Percentiles rank a stretch among this genome's conserved stretches.
phyloP scores from a whole-genome alignment of 2,797 vertebrate species.

The Petrocephalus schoutedeni region DNA sequence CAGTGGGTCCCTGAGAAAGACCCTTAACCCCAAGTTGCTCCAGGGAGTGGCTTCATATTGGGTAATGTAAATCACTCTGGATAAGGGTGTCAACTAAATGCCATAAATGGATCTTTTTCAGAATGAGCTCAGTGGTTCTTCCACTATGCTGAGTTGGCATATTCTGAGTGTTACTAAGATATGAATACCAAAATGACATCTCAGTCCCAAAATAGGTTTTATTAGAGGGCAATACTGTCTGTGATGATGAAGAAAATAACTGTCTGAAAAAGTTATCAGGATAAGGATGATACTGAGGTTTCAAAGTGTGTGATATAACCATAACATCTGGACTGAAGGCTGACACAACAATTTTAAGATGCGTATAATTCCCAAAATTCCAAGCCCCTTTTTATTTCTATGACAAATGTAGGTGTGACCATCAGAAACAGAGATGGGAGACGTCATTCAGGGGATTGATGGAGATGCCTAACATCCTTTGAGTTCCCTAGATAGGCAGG shows the following conservation, averaged over 20 bases:
- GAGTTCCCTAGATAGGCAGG: background rate
- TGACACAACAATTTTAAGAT: background rate
- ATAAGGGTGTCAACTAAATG: too few species aligned
- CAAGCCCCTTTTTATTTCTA: background rate
- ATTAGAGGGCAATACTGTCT: background rate
- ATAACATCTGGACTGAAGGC: background rate
- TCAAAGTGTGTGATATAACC: background rate
- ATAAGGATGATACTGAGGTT: background rate
- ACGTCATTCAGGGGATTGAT: background rate
- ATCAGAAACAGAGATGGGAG: background rate
- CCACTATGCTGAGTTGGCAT: background rate
- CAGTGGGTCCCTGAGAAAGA: too few species aligned
- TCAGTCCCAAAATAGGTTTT: background rate
- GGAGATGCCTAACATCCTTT: background rate
- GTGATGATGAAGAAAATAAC: background rate
- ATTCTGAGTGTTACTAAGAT: background rate
- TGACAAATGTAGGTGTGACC: background rate
- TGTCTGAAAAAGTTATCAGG: background rate
- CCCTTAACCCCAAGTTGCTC: too few species aligned
- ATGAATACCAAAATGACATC: background rate
- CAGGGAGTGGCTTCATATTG: too few species aligned
- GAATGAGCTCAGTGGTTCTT: too few species aligned
- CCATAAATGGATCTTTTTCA: too few species aligned
- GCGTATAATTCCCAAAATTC: background rate
- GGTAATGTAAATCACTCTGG: too few species aligned